These are phyloP conservation scores for Limanda limanda DNA, from an alignment of 2,113 vertebrate genomes.

Conservation along the genomic window DNA sequence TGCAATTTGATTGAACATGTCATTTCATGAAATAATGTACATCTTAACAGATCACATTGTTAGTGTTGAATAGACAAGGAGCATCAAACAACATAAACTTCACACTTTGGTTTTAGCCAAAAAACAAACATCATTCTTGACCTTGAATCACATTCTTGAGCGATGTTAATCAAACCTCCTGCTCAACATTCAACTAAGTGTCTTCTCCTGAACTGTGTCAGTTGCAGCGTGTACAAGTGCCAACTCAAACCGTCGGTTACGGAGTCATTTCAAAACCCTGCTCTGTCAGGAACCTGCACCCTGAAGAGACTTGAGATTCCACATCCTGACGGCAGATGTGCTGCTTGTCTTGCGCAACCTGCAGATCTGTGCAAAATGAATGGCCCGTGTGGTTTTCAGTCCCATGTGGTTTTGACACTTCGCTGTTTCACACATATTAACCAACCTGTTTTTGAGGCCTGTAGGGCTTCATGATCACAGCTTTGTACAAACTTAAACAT, in stretches of 20 bases:
- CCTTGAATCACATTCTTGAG: not conserved
- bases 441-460: not conserved
- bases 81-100: not conserved
- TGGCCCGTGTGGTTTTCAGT: not conserved
- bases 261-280: not conserved
- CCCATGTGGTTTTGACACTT: not conserved
- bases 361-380: not conserved
- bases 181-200: not conserved
- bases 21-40: not conserved
- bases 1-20: not conserved
- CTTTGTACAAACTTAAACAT: not conserved
- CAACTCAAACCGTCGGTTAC: not conserved
- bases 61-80: not conserved
- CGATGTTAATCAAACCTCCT: not conserved
- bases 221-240: not conserved
- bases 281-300: not conserved
- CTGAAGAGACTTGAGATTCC: not conserved
- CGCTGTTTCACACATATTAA: not conserved
- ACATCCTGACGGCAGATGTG: not conserved
- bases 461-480: not conserved
- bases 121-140: not conserved
- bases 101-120: constrained; percentile 28
- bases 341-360: not conserved
- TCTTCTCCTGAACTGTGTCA: not conserved
- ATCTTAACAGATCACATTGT: not conserved